These are phyloP conservation scores for Tokudaia muenninki DNA, from an alignment of 2,797 vertebrate species.

Conservation along the genomic window DNA sequence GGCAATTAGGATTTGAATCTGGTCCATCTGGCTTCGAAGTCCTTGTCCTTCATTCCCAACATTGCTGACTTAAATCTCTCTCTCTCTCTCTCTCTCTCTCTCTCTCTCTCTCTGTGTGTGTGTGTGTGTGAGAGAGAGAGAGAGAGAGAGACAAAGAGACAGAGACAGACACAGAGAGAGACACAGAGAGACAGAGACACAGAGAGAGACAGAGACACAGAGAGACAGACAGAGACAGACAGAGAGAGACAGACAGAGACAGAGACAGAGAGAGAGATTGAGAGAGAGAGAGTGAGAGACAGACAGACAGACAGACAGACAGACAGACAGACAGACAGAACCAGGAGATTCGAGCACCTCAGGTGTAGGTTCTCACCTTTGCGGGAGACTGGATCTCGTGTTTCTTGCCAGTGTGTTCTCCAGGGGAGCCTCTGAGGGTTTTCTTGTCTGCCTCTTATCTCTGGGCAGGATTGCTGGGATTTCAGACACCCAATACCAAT, in stretches of 20 bases:
- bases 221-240: too few species aligned
- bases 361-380: neutral
- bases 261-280: neutral
- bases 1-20: conserved; percentile 29
- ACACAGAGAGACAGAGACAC: neutral
- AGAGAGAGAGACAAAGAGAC: neutral
- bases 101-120: neutral
- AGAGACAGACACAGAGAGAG: neutral
- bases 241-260: neutral
- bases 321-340: neutral
- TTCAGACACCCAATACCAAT: neutral
- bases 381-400: neutral
- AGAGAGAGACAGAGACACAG: neutral
- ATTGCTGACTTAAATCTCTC: neutral
- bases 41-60: neutral
- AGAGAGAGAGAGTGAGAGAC: neutral
- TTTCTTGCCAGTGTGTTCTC: neutral
- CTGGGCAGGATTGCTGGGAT: neutral
- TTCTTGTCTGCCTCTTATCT: neutral
- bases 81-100: neutral
- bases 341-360: neutral
- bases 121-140: neutral
- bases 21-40: neutral
- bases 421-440: neutral
- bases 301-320: too few species aligned